These are phyloP conservation scores for Naja naja DNA, from an alignment of 2,113 vertebrate species.

Conservation along the genomic window DNA sequence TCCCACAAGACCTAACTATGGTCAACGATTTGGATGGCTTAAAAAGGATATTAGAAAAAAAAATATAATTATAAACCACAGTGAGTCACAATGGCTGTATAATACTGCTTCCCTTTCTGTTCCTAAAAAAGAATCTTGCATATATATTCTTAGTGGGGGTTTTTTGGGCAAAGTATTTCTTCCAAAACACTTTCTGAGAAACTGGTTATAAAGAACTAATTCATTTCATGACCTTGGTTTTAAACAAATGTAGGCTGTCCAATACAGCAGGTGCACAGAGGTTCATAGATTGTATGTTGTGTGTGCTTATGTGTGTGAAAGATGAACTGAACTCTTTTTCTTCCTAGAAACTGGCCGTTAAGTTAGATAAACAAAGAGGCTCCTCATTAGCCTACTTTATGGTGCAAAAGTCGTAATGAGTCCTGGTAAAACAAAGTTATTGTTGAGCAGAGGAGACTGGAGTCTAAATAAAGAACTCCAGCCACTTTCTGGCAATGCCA, in stretches of 20 bases:
- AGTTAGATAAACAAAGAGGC: background rate
- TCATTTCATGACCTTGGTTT: conserved; percentile 56
- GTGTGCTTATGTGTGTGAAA: background rate
- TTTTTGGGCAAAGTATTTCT: conserved; percentile 37
- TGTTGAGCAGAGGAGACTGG: background rate
- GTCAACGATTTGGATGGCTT: background rate
- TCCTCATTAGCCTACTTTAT: background rate
- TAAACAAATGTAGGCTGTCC: conserved; percentile 55
- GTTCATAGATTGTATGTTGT: conserved; percentile 13
- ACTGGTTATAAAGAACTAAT: conserved; percentile 49
- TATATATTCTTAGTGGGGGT: background rate
- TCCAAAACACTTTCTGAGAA: conserved; percentile 48
- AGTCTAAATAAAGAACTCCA: background rate
- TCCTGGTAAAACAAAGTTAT: background rate
- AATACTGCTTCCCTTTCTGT: background rate
- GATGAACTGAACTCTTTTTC: background rate
- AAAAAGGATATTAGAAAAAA: background rate
- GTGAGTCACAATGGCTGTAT: background rate
- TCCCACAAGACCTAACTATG: background rate
- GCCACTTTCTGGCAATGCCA: background rate
- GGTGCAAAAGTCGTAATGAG: background rate
- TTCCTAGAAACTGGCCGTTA: background rate
- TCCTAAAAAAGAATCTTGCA: background rate
- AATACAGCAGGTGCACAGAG: conserved; percentile 51
- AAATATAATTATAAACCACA: background rate